phyloP scores from a whole-genome alignment of 1,140 invertebrate genomes.

The Meteorus sp. region DNA sequence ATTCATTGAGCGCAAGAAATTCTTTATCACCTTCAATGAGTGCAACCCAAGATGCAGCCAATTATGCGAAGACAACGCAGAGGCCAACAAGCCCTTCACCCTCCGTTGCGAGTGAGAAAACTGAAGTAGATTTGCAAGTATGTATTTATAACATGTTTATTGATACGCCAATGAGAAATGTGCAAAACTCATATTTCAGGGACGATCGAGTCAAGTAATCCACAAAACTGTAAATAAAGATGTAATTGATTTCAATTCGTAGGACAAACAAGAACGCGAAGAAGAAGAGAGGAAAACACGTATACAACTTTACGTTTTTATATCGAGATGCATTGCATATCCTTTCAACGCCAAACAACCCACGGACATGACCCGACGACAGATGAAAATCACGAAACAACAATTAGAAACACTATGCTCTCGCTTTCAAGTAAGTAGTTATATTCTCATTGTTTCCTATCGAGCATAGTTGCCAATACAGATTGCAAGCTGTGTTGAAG shows the following conservation, averaged over 20 bases:
- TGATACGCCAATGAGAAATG: too few species aligned
- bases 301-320: conserved; percentile 97
- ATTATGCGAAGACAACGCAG: conserved; percentile 69
- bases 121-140: conserved; percentile 67
- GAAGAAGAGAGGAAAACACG: conserved; percentile 91
- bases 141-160: conserved; percentile 4
- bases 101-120: conserved; percentile 78
- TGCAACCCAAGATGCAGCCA: conserved; percentile 66
- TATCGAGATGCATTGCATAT: conserved; percentile 96
- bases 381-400: conserved; percentile 93
- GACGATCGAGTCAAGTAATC: too few species aligned
- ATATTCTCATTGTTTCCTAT: too few species aligned
- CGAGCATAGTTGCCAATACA: too few species aligned
- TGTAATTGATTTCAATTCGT: conserved; percentile 9
- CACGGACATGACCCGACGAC: conserved; percentile 92
- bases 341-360: conserved; percentile 99
- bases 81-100: conserved; percentile 82
- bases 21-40: conserved; percentile 67
- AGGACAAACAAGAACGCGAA: conserved; percentile 85
- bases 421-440: conserved; percentile 89
- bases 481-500: too few species aligned
- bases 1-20: conserved; percentile 62
- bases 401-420: conserved; percentile 94
- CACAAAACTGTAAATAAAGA: neutral
- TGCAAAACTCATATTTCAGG: too few species aligned